Conservation (phyloP, 1,140 invertebrate genomes). For the Dinoponera quadriceps region DNA sequence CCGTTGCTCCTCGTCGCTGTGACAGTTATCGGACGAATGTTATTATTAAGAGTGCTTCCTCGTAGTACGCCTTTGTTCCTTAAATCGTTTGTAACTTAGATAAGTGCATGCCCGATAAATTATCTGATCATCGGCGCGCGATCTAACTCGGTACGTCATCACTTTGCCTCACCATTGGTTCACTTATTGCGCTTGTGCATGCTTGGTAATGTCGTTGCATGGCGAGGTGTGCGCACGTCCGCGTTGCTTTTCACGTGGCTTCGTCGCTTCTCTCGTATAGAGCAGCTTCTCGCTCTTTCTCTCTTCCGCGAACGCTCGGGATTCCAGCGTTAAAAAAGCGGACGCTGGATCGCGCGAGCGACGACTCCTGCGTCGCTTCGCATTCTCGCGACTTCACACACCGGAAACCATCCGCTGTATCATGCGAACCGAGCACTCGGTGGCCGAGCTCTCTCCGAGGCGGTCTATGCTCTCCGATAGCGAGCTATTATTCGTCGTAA, state of each 20-base stretch:
- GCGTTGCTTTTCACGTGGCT: slow-evolving; percentile 15
- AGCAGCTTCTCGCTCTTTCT: slow-evolving; percentile 9
- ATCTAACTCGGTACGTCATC: not conserved
- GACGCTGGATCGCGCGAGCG: not conserved
- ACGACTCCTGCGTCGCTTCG: not conserved
- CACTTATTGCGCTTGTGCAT: slow-evolving; percentile 39
- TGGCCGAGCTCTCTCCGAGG: not conserved
- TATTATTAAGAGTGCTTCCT: slow-evolving; percentile 55
- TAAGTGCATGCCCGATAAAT: not conserved
- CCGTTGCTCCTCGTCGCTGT: slow-evolving; percentile 40
- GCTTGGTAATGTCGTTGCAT: slow-evolving; percentile 37
- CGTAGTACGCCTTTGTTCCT: not conserved
- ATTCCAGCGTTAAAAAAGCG: not conserved
- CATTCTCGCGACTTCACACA: slow-evolving; percentile 22
- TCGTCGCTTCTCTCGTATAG: slow-evolving; percentile 45
- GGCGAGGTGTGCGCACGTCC: slow-evolving; percentile 20
- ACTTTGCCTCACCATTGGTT: slow-evolving; percentile 1
- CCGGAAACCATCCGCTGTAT: not conserved
- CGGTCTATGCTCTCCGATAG: slow-evolving; percentile 15
- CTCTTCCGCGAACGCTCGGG: not conserved
- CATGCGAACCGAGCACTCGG: not conserved
- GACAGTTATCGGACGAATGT: slow-evolving; percentile 44
- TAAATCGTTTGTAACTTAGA: slow-evolving; percentile 1
- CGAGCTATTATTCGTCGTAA: slow-evolving; percentile 45
- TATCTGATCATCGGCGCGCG: slow-evolving; percentile 21